These are phyloP conservation scores for Anser cygnoides DNA, from an alignment of 2,113 vertebrate species.

Conservation along the genomic window DNA sequence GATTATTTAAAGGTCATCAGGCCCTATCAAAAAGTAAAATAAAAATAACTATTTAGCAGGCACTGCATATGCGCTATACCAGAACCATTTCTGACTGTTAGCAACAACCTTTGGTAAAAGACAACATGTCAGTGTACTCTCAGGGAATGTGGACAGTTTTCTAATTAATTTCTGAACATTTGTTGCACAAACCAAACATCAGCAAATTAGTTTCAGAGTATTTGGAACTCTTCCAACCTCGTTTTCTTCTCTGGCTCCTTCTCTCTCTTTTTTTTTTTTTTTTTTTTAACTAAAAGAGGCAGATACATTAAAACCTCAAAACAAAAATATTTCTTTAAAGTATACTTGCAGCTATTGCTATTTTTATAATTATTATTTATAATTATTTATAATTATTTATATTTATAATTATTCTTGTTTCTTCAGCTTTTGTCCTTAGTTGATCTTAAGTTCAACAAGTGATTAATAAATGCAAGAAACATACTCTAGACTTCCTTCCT, in stretches of 20 bases:
- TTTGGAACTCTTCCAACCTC: conserved; percentile 50
- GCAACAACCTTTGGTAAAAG: conserved; percentile 34
- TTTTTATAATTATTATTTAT: background rate
- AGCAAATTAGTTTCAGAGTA: conserved; percentile 39
- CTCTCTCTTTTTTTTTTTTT: background rate
- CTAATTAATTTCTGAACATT: conserved; percentile 60
- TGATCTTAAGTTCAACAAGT: background rate
- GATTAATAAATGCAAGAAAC: background rate
- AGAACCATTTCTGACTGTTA: background rate
- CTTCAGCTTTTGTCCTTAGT: background rate
- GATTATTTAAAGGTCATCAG: background rate
- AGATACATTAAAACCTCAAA: background rate
- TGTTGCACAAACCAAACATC: conserved; percentile 26
- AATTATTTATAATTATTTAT: no score
- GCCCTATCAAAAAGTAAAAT: background rate
- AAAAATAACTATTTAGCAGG: background rate
- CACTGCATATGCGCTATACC: background rate
- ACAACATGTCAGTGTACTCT: background rate
- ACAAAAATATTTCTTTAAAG: background rate
- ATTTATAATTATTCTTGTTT: background rate
- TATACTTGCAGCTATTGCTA: background rate
- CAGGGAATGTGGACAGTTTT: conserved; percentile 43
- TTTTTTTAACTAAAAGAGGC: background rate
- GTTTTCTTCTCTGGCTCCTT: conserved; percentile 10
- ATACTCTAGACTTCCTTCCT: background rate